These are phyloP conservation scores for Caenorhabditis panamensis DNA, from an alignment of 2,888 invertebrate species.

Conservation along the genomic window DNA sequence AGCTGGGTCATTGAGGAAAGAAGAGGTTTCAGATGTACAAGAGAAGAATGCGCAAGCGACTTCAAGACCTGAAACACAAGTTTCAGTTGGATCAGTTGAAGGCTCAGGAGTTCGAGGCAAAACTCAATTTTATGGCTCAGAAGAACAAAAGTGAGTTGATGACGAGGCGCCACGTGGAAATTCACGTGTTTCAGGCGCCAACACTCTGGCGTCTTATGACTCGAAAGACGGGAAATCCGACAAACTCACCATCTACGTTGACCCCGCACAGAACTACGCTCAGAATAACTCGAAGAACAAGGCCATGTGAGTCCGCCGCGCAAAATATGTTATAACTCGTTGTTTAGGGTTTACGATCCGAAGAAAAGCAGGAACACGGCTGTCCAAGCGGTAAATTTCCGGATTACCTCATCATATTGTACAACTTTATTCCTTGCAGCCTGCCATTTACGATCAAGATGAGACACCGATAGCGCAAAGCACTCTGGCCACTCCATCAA, in stretches of 20 bases:
- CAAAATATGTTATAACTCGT: too few relatives aligned
- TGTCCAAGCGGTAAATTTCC: constrained; percentile 7
- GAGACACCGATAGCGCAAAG: constrained; percentile 53
- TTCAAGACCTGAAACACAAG: constrained; percentile 49
- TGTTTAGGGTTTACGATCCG: background rate
- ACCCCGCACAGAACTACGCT: constrained; percentile 31
- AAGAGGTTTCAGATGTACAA: constrained; percentile 54
- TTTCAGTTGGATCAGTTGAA: constrained; percentile 39
- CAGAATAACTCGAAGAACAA: constrained; percentile 8
- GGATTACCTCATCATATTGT: constrained; percentile 16
- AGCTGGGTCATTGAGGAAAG: background rate
- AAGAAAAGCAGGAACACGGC: background rate
- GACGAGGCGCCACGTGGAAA: too few relatives aligned
- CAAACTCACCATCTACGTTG: constrained; percentile 35
- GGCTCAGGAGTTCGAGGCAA: constrained; percentile 48
- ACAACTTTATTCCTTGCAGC: constrained; percentile 34
- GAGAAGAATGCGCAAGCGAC: constrained; percentile 52
- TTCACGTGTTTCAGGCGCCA: constrained; percentile 10
- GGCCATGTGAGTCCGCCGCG: constrained; percentile 8
- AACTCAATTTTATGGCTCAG: constrained; percentile 47
- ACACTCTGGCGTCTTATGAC: background rate
- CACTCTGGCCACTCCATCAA: constrained; percentile 36
- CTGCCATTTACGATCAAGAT: constrained; percentile 44
- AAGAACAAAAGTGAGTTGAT: constrained; percentile 29
- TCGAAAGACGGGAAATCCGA: constrained; percentile 25